Base-by-base conservation (phyloP, 2,888 invertebrate species). In the Tolmerus cingulatus region DNA sequence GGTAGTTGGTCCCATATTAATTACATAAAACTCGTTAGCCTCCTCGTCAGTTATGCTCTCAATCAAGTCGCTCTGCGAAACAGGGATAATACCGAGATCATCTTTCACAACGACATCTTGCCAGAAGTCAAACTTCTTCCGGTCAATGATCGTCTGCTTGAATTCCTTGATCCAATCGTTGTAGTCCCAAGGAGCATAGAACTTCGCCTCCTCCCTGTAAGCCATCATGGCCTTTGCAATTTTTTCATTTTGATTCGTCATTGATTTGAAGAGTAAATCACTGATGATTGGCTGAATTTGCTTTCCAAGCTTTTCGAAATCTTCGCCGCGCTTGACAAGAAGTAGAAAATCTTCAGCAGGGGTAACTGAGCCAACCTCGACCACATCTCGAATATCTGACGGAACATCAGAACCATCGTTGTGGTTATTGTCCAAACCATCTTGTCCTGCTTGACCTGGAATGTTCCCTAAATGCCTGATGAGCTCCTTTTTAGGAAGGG, bases 341-440 rank as follows among this genome's bases (percentile, higher is more conserved):
- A 90, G 90, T 88, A 91, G 91, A 89, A 94, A 96, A 90, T 96
- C 96, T 86, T 93, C 93, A 5, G 94, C 93, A 0, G 96, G 96
- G 43, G 94, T 93, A 2, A 94, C 90, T 8, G 95, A 94, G 0
- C 96, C 94, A 86, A 96, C 94, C 91, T 92, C 90, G 46, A 87
- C 88, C 46, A 90, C 43, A 37, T 27, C 90, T 1, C 51, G 23
- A 30, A 19, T 7, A 23, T 86, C 40, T 19, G 19, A 23, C 8
- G 27, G 87, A 66, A 27, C 8, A 4, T 66, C 66, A 66, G 23
- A 4, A 40, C 84, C 43, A 79, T 89, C 87, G 86, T 89, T 85
- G 87, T 88, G 34, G 30, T 66, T 40, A 5, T 16, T 74, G 34
- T 43, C 87, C 16, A 86, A 77, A 16, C 23, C 74, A 7, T 76